Percentiles rank a stretch among this genome's conserved stretches.
phyloP scores from a whole-genome alignment of 2,113 vertebrate species.

The Charina bottae region DNA sequence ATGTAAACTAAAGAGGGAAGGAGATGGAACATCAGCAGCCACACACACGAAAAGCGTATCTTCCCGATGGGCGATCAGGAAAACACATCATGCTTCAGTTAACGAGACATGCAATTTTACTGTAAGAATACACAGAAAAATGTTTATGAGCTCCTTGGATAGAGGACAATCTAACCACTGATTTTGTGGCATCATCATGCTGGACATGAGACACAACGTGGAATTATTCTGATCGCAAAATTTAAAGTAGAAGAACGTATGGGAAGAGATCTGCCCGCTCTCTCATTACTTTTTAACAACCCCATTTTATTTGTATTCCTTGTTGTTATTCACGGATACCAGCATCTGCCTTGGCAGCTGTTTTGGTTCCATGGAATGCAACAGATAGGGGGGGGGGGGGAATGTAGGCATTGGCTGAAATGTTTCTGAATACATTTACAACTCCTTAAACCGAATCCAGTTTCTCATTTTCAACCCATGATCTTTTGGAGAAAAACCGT shows the following conservation, averaged over 20 bases:
- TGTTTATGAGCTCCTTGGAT: not conserved
- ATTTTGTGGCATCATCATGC: not conserved
- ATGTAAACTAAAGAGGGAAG: constrained; percentile 81
- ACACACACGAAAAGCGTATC: not conserved
- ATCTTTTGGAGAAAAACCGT: not conserved
- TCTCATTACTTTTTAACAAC: not conserved
- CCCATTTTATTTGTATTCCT: not conserved
- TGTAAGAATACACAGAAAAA: not conserved
- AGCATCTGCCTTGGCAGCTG: not conserved
- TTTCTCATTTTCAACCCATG: not conserved
- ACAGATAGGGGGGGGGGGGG: not conserved
- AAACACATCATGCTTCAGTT: constrained; percentile 3
- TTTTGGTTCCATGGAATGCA: not conserved
- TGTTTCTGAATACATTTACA: not conserved
- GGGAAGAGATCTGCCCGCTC: not conserved
- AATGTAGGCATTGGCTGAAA: not conserved
- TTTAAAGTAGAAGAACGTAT: not conserved
- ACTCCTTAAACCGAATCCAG: not conserved
- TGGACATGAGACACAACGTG: not conserved
- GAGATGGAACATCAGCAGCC: constrained; percentile 1
- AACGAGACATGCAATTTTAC: not conserved
- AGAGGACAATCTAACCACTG: no score
- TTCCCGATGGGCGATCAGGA: not conserved
- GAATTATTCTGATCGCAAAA: constrained; percentile 19
- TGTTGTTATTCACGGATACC: not conserved